Evolutionary conservation across 1,140 invertebrate species (phyloP).

Genomic region (Solenopsis invicta): DNA sequence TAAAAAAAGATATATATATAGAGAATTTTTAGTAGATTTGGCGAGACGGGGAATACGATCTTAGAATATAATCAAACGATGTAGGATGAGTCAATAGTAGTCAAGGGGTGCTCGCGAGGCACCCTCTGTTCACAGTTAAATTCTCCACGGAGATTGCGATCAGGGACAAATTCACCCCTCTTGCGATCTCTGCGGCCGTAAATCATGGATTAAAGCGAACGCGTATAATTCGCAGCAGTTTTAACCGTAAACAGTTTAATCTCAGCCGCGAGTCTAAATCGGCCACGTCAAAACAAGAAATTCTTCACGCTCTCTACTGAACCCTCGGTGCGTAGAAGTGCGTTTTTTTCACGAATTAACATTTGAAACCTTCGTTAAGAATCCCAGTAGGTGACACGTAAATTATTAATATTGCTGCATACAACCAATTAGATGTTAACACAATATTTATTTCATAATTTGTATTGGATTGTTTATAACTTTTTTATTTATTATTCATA

Average conservation of each 20-base stretch:
- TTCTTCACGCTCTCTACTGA: constrained; percentile 77
- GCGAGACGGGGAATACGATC: constrained; percentile 9
- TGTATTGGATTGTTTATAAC: background rate
- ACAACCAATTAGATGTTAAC: background rate
- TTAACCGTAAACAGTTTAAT: constrained; percentile 87
- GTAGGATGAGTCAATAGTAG: constrained; percentile 57
- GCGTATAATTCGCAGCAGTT: constrained; percentile 85
- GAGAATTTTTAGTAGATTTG: background rate
- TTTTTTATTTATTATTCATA: background rate
- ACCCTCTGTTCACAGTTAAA: constrained; percentile 77
- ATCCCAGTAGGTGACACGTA: background rate
- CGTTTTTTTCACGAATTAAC: background rate
- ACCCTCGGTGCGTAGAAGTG: background rate
- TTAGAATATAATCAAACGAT: constrained; percentile 48
- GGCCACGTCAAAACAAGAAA: constrained; percentile 86
- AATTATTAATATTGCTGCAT: background rate
- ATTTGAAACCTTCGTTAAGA: constrained; percentile 13
- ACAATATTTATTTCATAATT: constrained; percentile 7
- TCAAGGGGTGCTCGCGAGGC: constrained; percentile 77
- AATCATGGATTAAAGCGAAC: constrained; percentile 85
- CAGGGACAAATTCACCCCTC: constrained; percentile 56
- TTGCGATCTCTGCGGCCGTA: constrained; percentile 76
- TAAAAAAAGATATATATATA: background rate
- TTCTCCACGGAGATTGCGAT: constrained; percentile 84
- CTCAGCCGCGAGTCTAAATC: constrained; percentile 78